Base-by-base conservation (phyloP, 53 echinoderm and acorn worm species). In the Hippasteria phrygiana region DNA sequence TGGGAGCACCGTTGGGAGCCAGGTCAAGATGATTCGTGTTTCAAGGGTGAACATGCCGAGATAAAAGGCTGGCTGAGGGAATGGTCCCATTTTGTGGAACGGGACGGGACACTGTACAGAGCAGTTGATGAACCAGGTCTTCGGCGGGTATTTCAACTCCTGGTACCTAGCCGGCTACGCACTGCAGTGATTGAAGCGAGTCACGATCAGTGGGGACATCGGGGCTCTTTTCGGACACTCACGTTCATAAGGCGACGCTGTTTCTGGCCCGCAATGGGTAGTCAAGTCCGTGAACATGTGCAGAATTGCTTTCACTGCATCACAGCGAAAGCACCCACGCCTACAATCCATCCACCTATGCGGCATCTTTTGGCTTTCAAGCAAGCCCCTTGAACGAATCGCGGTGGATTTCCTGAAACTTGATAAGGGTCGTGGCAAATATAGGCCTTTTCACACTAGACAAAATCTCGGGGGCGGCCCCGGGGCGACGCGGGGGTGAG, bases 151-250 rank as follows among this genome's bases (percentile, higher is more conserved):
- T 37, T 32, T 9, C 89, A 89, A 37, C 53, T 89, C n/a, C 6
- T 89, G 29, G 89, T 89, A 9, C 89, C 89, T 12, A 53, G 14
- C 8, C 46, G 70, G 14, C 62, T 88, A 4, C 76, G 64, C 5
- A 42, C 40, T 2, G 16, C 47, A 9, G 62, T 88, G 7, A 39
- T 87, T 5, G 87, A 73, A 48, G 38, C 50, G 20, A 39, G 28
- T 38, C 87, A 87, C 38, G 87, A 87, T n/a, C 53, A 74, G 39
- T 88, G 75, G 88, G 62, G 88, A 18, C 88, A 88, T 24, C 88
- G 75, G 75, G 88, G 88, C 20, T 5, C 2, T 39, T 24, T 7
- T 11, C 22, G 75, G 26, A 74, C 88, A 14, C 29, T 88, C 17
- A 7, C 55, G 17, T 71, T 88, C 18, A 42, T 88, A 20, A 73